A percentile compares a stretch with the other conserved stretches of the same genome.
Evolutionary conservation across 2,888 invertebrate genomes (phyloP).

Genomic region (Marronus borbonicus): DNA sequence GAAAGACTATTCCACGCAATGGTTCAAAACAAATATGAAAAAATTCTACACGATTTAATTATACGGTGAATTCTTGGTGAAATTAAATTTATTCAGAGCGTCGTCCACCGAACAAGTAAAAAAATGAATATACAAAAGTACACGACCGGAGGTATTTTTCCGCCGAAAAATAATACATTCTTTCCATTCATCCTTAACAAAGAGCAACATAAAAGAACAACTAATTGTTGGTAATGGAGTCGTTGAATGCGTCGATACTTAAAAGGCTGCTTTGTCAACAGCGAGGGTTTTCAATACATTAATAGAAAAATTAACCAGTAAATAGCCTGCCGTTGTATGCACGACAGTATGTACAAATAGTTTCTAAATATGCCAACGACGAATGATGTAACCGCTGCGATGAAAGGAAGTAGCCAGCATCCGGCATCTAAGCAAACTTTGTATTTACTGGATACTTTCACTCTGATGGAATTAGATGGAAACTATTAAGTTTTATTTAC

Average conservation of each 20-base stretch:
- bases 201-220: constrained; percentile 42
- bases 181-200: constrained; percentile 41
- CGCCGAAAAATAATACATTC: constrained; percentile 42
- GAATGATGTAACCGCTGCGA: neutral
- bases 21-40: too few relatives aligned
- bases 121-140: constrained; percentile 20
- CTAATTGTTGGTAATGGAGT: constrained; percentile 45
- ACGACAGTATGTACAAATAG: constrained; percentile 26
- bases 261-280: constrained; percentile 46
- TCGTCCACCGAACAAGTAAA: neutral
- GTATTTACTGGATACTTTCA: too few relatives aligned
- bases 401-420: constrained; percentile 18
- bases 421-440: constrained; percentile 17
- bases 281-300: constrained; percentile 45
- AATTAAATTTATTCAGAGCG: too few relatives aligned
- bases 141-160: constrained; percentile 40
- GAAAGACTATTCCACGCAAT: too few relatives aligned
- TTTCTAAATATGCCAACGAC: constrained; percentile 13
- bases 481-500: too few relatives aligned
- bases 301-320: constrained; percentile 46
- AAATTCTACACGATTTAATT: too few relatives aligned
- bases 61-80: too few relatives aligned
- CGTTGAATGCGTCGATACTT: constrained; percentile 45
- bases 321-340: constrained; percentile 32
- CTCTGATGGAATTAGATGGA: too few relatives aligned